Evolutionary conservation across 2,888 invertebrate species (phyloP), one percentile per base, ranked within the genome.

Genomic region (Oegoconia quadripuncta): DNA sequence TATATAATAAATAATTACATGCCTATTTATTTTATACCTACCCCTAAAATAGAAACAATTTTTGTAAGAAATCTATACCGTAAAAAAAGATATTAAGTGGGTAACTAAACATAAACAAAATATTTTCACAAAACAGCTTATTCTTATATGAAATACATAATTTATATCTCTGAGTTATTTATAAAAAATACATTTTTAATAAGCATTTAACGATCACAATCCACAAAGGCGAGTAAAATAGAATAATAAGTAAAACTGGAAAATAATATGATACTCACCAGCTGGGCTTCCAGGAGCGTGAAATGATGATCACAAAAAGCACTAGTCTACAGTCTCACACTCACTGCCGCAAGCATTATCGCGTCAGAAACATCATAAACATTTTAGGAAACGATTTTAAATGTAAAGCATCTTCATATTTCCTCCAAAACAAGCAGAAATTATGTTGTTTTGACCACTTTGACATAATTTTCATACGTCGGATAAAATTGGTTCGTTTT

Each of bases 371-470:
- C 23, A 34, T 32, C 20, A 18, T 16, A 34, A 27, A 35, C 27
- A 12, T 22, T 18, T 22, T 18, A 28, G 11, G 18, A 30, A 22
- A 13, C 3, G 25, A 30, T 25, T 37, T 28, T 20, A 17, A 16
- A 13, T n/a, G n/a, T 26, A 36, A 14, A 23, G 20, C n/a, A 16
- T 26, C n/a, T 14, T 33, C 26, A 25, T n/a, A 12, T 50, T 46
- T 41, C 31, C 52, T 62, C 59, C 64, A 77, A 74, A 78, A 79
- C 76, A 78, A 73, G 62, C 48, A 50, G 46, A 56, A 55, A 51
- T 48, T 46, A 23, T 46, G 56, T 64, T 79, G 77, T 80, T 79
- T 78, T 80, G 76, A 67, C 58, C 57, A 66, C 59, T 68, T 65
- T 71, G 60, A 66, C 59, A 58, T 58, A 56, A 37, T 37, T 45